Conservation (phyloP, 37 sponge, comb jelly and placozoan genomes). For the Haliclona indistincta region DNA sequence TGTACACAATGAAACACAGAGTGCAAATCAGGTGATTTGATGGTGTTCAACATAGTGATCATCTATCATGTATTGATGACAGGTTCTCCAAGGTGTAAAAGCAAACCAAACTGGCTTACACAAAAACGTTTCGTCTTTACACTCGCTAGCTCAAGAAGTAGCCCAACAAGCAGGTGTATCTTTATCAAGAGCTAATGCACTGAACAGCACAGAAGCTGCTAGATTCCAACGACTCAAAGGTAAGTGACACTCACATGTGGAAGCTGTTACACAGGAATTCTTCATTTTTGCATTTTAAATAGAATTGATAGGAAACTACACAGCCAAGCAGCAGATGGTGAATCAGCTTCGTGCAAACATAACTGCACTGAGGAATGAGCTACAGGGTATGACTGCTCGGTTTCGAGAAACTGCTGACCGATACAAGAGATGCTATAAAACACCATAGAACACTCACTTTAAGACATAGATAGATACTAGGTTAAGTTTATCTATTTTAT, state of each 20-base stretch:
- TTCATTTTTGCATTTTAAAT: neutral
- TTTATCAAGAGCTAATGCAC: constrained; percentile 7
- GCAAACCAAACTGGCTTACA: no score
- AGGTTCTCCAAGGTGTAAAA: no score
- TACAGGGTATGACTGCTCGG: constrained; percentile 14
- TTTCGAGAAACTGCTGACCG: constrained; percentile 27
- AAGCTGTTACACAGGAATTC: neutral
- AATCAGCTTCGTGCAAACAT: neutral
- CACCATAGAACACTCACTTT: no score
- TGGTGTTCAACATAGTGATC: neutral
- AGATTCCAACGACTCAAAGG: constrained; percentile 18
- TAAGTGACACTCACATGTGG: neutral
- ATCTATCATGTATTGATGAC: no score
- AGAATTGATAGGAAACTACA: constrained; percentile 21
- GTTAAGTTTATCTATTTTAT: no score
- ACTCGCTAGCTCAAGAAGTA: no score
- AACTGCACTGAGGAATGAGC: neutral
- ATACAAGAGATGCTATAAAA: constrained; percentile 46
- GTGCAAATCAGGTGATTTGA: neutral
- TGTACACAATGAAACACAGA: neutral
- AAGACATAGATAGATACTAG: no score
- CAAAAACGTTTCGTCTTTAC: no score
- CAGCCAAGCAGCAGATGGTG: neutral
- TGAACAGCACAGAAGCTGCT: constrained; percentile 1
- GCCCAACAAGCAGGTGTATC: no score